Base-by-base conservation (phyloP, 2,797 vertebrate genomes). In the Vultur gryphus region DNA sequence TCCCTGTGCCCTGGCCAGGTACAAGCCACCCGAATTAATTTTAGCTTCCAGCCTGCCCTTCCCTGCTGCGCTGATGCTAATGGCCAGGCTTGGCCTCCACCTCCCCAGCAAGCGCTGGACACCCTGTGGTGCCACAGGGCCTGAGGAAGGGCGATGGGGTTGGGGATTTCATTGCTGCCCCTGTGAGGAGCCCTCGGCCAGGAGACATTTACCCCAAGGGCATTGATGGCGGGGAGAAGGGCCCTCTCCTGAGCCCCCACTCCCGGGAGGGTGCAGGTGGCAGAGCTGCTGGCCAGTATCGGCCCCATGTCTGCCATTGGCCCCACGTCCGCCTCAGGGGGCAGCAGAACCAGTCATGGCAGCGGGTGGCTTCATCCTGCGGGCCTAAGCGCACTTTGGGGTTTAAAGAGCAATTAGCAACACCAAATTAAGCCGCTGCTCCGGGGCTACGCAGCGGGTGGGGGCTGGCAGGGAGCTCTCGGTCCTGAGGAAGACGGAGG, bases 381-480 rank as follows among this genome's bases (percentile, higher is more conserved):
- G 12, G 5, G 7, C 17, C 37, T 25, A 14, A 84, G 5, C 16
- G 20, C 16, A 0, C 29, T 29, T 16, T 4, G 16, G 4, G 35
- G 33, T 5, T 71, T 41, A 59, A 35, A 1, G 16, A 59, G 61
- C 41, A 7, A 16, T 8, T 33, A 3, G 35, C 35, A 17, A 2
- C 1, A 44, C 11, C 37, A 10, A 31, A 3, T 10, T 8, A 39
- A 24, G 33, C 37, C 21, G 21, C 25, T 3, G 21, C 59, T 20
- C 14, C 10, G 3, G 4, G 12, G 7, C 57, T 2, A 21, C 13
- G 24, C 31, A 7, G n/a, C 4, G 12, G 6, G 13, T 2, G 14
- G 5, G 6, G 8, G 25, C 12, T 9, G 16, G 6, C 10, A 5
- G 7, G 1, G 4, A n/a, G 51, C 4, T 1, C n/a, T 1, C 6